Conservation (phyloP, 2,888 invertebrate species). For the Drosophila formosana region DNA sequence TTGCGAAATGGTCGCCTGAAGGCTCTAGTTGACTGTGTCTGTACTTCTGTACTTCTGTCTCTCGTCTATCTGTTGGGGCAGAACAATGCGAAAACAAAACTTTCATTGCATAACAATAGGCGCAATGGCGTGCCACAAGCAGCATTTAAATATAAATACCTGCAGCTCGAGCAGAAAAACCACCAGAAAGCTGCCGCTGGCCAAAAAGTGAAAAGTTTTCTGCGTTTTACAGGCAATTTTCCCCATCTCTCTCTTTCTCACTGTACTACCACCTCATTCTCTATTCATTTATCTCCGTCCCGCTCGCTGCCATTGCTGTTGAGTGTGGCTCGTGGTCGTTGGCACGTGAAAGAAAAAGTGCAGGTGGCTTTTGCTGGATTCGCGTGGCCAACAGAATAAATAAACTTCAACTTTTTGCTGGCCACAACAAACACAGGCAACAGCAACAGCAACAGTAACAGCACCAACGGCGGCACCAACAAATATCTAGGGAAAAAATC, state of each 20-base stretch:
- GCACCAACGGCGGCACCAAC: conserved; percentile 1
- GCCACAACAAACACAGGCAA: conserved; percentile 47
- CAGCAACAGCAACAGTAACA: conserved; percentile 7
- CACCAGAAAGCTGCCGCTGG: conserved; percentile 48
- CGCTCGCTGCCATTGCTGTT: conserved; percentile 10
- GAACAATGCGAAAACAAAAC: conserved; percentile 67
- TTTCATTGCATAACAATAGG: conserved; percentile 80
- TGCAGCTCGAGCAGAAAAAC: conserved; percentile 68
- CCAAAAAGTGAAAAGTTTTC: conserved; percentile 68
- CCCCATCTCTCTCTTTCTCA: not conserved
- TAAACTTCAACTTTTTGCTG: conserved; percentile 72
- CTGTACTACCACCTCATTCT: not conserved
- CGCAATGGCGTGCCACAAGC: conserved; percentile 74
- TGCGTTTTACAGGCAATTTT: conserved; percentile 66
- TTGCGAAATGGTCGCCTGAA: conserved; percentile 17
- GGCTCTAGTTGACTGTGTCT: not conserved
- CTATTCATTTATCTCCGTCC: conserved; percentile 13
- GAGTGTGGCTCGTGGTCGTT: conserved; percentile 56
- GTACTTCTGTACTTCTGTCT: not conserved
- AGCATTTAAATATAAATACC: conserved; percentile 79
- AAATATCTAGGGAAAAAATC: conserved; percentile 56
- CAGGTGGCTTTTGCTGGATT: conserved; percentile 66
- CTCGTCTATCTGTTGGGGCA: conserved; percentile 10
- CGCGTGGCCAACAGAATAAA: conserved; percentile 64
- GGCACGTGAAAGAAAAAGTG: conserved; percentile 74